Evolutionary conservation across 2,113 vertebrate genomes (phyloP), one percentile per base, ranked within the genome.

Genomic region (Chascanopsetta lugubris): DNA sequence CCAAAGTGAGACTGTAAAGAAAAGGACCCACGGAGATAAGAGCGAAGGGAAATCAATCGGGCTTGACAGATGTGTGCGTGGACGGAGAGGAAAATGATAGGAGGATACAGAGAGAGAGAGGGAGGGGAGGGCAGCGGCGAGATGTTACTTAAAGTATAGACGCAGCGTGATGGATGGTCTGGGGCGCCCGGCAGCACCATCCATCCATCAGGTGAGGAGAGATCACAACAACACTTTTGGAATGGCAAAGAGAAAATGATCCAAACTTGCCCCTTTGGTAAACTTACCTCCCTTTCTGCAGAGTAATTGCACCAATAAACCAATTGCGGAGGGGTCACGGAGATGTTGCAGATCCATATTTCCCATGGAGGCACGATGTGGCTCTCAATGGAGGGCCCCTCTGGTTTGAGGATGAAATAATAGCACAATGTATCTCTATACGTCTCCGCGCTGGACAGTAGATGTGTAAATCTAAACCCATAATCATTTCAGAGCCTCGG

Each of bases 141-240:
- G 54, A 65, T 3, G 6, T 53, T 77, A 62, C 66, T 75, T 61
- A 59, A 69, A 73, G 63, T 59, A n/a, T n/a, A 54, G 73, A 68
- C 68, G 72, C 17, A 5, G 63, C 45, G 64, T 80, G 76, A 86
- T 85, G 77, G 78, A 85, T 79, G 17, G 53, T 62, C 46, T n/a
- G 50, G 56, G 62, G 56, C 26, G 61, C 47, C 56, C 72, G 32
- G 51, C 71, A 65, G 54, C 22, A 18, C 6, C 38, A 42, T 50
- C 55, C 71, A 83, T 89, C 81, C 64, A 69, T 83, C 80, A 69
- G 78, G 46, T 65, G 60, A 68, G 20, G 38, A 34, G 10, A 62
- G 63, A 54, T 64, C 45, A 42, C 40, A 1, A 22, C 21, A 50
- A 61, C 55, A 63, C 21, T 20, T 42, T 48, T 5, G 5, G 32